Base-by-base conservation (phyloP, 2,113 vertebrate genomes). In the Ctenodactylus gundi region DNA sequence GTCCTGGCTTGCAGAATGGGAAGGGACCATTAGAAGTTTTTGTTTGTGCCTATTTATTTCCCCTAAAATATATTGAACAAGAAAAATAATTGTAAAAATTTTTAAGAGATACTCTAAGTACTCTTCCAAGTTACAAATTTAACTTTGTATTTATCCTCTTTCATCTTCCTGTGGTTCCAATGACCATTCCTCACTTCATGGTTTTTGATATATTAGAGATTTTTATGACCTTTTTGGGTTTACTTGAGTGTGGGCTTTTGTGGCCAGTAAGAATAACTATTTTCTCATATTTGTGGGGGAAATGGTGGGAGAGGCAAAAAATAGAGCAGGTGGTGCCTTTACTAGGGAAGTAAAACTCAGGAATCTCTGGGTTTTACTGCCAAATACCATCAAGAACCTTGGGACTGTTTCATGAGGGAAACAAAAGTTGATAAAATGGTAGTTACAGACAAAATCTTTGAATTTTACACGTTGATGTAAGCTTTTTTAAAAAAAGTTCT, bases 1-100 rank as follows among this genome's bases (percentile, higher is more conserved):
- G 14, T 92, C 34, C 7, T 82, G 67, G 31, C 64, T 95, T 91
- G 60, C 78, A 85, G 41, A 95, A 84, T 80, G 6, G n/a, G 29
- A 94, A 86, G 27, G 78, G 46, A 29, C 1, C 12, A 8, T n/a
- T 62, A 68, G 53, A 70, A 36, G 87, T 82, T 15, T 65, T 97
- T 97, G 31, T 75, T 55, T 41, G 23, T 82, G 1, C 15, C 23
- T 72, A 23, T 5, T 73, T 86, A 34, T 67, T 62, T 81, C 58
- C 92, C 6, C 75, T 9, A 6, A 13, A 21, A 83, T 23, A 68
- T 17, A 81, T 75, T 94, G 62, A 85, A n/a, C n/a, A 58, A 91
- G 67, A 6, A 10, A 3, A 44, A 41, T 85, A 88, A 46, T 77
- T n/a, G n/a, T n/a, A n/a, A 64, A 94, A 34, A 77, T 68, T 57